Base-by-base conservation (phyloP, 2,113 vertebrate species). In the Brachypodius melanocephalos region DNA sequence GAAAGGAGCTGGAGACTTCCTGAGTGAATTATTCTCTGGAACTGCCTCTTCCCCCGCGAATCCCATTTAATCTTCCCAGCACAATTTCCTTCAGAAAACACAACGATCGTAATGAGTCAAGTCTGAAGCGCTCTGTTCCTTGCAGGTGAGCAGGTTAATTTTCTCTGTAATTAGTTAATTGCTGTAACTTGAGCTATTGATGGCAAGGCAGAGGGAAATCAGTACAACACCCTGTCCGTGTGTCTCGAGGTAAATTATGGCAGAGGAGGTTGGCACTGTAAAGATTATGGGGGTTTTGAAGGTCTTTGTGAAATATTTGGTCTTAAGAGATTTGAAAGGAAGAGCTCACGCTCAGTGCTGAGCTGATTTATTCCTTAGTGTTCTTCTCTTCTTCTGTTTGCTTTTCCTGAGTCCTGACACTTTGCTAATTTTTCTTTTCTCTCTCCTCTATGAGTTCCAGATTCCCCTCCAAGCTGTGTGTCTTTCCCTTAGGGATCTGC, bases 141-240 rank as follows among this genome's bases (percentile, higher is more conserved):
- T 32, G 92, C 93, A 93, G 74, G 75, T 94, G 92, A 87, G 82
- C 49, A 94, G 85, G 80, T 92, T 97, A 96, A 97, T 97, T 96
- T 95, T 88, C 87, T 95, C 54, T 38, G 6, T 67, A 96, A 92
- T 96, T 92, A 97, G 85, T 83, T 96, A 94, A 94, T 96, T 97
- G 69, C 72, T 62, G 54, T 75, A 88, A 68, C 58, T 84, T 24
- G 45, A 84, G 81, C 58, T 85, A 61, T 66, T 91, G 58, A 71
- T 67, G 59, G 26, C 17, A 22, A 83, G 31, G 85, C 20, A 20
- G 54, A 76, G 40, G 66, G 69, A 89, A 93, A 55, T 32, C n/a
- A 38, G 17, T 71, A 9, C 51, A 69, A 3, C n/a, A 28, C 21
- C 65, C 55, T 68, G 66, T 29, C 88, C 3, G 0, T 73, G 28